Conservation (phyloP, 2,797 vertebrate genomes). For the Loris lydekkerianus region DNA sequence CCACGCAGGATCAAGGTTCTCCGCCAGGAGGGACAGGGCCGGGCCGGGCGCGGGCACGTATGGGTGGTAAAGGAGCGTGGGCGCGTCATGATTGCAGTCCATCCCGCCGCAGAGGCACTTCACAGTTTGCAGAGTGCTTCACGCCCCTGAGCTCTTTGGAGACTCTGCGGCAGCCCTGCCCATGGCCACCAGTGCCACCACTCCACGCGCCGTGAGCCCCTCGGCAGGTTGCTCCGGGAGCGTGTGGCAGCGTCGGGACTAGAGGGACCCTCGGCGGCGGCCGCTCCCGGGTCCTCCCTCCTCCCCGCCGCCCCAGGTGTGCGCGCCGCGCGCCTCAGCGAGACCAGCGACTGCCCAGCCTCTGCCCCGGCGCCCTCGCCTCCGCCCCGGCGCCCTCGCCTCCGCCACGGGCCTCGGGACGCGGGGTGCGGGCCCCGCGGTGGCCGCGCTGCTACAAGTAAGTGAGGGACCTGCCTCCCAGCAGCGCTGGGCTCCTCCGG, state of each 20-base stretch:
- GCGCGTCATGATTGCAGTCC: conserved; percentile 20
- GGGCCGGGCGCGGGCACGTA: not conserved
- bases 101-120: not conserved
- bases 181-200: conserved; percentile 27
- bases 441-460: conserved; percentile 61
- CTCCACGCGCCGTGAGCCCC: not conserved
- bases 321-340: not conserved
- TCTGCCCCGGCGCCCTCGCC: not conserved
- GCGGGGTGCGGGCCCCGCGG: not conserved
- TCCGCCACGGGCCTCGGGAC: not conserved
- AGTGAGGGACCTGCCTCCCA: not conserved
- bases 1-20: not conserved
- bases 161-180: conserved; percentile 35
- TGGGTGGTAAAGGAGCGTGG: conserved; percentile 12
- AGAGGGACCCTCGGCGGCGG: not conserved
- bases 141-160: conserved; percentile 62
- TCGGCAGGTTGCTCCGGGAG: not conserved
- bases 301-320: not conserved
- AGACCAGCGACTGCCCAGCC: not conserved
- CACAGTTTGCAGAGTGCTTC: conserved; percentile 12
- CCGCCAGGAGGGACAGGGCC: not conserved
- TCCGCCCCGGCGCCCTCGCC: not conserved
- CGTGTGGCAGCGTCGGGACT: not conserved
- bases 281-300: not conserved
- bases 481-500: not conserved